phyloP scores from a whole-genome alignment of 2,113 vertebrate species.

The Rhynchomys soricoides region DNA sequence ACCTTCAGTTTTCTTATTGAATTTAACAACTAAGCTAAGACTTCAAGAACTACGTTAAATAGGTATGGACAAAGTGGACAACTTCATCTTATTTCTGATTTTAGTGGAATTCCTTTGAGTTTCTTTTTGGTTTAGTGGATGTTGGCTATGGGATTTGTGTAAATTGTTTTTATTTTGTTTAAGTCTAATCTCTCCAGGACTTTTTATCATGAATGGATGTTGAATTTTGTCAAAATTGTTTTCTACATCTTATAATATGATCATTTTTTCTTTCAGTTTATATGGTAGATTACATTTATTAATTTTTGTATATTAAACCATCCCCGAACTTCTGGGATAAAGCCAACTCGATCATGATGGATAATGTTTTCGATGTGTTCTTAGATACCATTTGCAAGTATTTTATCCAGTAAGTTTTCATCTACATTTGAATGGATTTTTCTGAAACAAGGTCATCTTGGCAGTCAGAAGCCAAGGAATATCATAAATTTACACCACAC shows the following conservation, averaged over 20 bases:
- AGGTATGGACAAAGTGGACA: neutral
- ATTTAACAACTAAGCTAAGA: neutral
- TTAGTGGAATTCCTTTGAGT: neutral
- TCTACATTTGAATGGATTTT: neutral
- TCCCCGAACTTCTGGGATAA: neutral
- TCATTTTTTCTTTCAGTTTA: neutral
- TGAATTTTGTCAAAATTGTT: neutral
- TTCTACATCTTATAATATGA: neutral
- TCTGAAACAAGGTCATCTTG: neutral
- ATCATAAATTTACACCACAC: neutral
- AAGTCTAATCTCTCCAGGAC: neutral
- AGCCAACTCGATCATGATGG: neutral
- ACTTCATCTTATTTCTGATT: neutral
- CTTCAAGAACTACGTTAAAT: neutral
- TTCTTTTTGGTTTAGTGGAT: neutral
- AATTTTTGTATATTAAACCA: neutral
- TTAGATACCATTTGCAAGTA: neutral
- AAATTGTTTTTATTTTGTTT: neutral
- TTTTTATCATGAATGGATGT: neutral
- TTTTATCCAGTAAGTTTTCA: neutral
- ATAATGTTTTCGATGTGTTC: neutral
- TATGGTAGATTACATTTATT: neutral
- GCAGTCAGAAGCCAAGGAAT: neutral
- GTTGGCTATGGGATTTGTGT: neutral
- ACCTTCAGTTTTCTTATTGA: neutral